phyloP scores from a whole-genome alignment of 2,888 invertebrate species.

The Anthrax anthrax region DNA sequence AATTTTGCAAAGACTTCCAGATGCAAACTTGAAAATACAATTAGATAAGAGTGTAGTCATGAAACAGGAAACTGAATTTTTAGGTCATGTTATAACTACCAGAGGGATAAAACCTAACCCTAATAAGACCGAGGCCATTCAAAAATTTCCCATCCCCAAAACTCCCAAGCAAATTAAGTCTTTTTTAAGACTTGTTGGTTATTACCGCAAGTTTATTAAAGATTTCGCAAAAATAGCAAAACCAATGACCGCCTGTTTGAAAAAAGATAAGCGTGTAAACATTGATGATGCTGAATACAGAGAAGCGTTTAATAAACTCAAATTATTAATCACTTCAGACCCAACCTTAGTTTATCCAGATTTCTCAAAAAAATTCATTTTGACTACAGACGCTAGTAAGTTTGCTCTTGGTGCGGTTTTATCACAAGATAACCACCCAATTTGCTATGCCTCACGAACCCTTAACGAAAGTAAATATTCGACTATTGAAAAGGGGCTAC shows the following conservation, averaged over 20 bases:
- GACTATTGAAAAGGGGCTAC: conserved; percentile 11
- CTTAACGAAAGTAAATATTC: conserved; percentile 11
- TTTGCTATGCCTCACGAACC: conserved; percentile 11
- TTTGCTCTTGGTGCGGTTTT: conserved; percentile 11
- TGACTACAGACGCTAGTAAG: neutral
- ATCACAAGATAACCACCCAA: conserved; percentile 9
- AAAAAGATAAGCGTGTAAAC: too few relatives aligned
- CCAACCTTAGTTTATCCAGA: conserved; percentile 1
- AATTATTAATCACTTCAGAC: neutral
- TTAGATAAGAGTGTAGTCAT: too few relatives aligned
- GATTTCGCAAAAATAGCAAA: too few relatives aligned
- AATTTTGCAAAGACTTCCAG: too few relatives aligned
- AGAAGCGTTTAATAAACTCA: conserved; percentile 5
- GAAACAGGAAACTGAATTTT: neutral
- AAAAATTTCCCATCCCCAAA: too few relatives aligned
- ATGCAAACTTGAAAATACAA: too few relatives aligned
- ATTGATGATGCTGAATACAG: conserved; percentile 14
- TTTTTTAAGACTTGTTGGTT: too few relatives aligned
- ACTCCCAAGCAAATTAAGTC: conserved; percentile 7
- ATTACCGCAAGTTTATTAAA: too few relatives aligned
- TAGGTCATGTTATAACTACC: neutral
- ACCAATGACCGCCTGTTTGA: too few relatives aligned
- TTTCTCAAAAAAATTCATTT: neutral
- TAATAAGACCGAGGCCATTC: too few relatives aligned
- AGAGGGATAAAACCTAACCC: too few relatives aligned